These are phyloP conservation scores for Chlorodrepanis virens DNA, from an alignment of 2,113 vertebrate species.

Conservation along the genomic window DNA sequence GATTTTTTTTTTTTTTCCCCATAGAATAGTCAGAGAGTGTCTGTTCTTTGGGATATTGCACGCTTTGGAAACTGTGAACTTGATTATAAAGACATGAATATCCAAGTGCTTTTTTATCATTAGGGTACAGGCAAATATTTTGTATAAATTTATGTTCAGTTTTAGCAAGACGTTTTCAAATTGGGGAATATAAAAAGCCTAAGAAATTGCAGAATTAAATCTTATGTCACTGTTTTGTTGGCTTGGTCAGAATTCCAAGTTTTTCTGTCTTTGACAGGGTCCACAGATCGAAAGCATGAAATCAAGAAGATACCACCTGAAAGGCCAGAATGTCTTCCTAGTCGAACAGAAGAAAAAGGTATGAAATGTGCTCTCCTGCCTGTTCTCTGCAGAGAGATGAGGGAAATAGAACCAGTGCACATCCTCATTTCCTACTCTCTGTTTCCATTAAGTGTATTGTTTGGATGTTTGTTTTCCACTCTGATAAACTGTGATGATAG, in stretches of 20 bases:
- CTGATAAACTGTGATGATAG: neutral
- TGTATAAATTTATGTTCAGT: neutral
- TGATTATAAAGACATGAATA: neutral
- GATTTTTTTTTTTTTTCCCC: too few relatives aligned
- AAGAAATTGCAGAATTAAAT: neutral
- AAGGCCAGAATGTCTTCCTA: conserved; percentile 88
- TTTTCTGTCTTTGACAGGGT: conserved; percentile 53
- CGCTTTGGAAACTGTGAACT: neutral
- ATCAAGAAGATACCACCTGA: conserved; percentile 92
- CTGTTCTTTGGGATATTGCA: neutral
- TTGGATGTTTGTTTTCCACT: neutral
- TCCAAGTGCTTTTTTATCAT: neutral
- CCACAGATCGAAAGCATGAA: conserved; percentile 89
- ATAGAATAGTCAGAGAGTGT: neutral
- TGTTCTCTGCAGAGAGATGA: neutral
- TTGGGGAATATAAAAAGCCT: neutral
- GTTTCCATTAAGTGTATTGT: neutral
- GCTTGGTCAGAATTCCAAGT: neutral
- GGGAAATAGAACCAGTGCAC: neutral
- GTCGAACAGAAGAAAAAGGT: conserved; percentile 93
- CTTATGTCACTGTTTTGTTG: neutral
- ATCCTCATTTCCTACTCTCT: neutral
- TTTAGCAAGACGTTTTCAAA: neutral
- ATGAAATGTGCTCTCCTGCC: conserved; percentile 57
- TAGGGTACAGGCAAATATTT: neutral